Conservation (phyloP, 2,797 vertebrate species). For the Anabacerthia variegaticeps region DNA sequence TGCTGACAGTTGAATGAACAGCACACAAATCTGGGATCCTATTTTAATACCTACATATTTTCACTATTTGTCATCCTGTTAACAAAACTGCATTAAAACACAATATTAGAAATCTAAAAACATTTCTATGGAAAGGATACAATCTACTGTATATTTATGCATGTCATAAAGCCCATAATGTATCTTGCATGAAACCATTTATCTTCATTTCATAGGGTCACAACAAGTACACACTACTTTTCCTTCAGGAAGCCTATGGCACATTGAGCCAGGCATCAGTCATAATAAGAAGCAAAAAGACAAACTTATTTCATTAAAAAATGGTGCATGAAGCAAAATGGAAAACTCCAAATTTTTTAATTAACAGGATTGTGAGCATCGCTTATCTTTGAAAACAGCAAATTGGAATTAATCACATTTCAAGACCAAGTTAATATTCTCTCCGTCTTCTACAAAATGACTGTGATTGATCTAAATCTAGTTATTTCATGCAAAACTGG, state of each 20-base stretch:
- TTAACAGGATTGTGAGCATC: slow-evolving; percentile 47
- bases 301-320: slow-evolving; percentile 56
- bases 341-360: slow-evolving; percentile 55
- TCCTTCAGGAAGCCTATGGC: slow-evolving; percentile 65
- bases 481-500: slow-evolving; percentile 66
- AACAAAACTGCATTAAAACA: slow-evolving; percentile 68
- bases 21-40: slow-evolving; percentile 15
- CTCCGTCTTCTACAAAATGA: slow-evolving; percentile 48
- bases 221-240: slow-evolving; percentile 65
- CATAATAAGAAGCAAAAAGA: slow-evolving; percentile 56
- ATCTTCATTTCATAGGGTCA: slow-evolving; percentile 74
- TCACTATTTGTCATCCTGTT: slow-evolving; percentile 54
- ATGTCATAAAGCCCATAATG: slow-evolving; percentile 70
- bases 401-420: slow-evolving; percentile 70
- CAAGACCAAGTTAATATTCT: slow-evolving; percentile 63
- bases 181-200: slow-evolving; percentile 67
- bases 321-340: slow-evolving; percentile 45
- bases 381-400: slow-evolving; percentile 61
- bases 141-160: slow-evolving; percentile 61
- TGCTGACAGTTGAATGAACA: slow-evolving; percentile 46
- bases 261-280: slow-evolving; percentile 30
- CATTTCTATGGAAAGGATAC: slow-evolving; percentile 54
- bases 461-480: slow-evolving; percentile 65
- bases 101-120: slow-evolving; percentile 57
- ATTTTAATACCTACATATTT: slow-evolving; percentile 58